Percentiles rank a stretch among this genome's conserved stretches.
These are phyloP conservation scores for Philaenus spumarius DNA, from an alignment of 1,140 invertebrate genomes.

Conservation along the genomic window DNA sequence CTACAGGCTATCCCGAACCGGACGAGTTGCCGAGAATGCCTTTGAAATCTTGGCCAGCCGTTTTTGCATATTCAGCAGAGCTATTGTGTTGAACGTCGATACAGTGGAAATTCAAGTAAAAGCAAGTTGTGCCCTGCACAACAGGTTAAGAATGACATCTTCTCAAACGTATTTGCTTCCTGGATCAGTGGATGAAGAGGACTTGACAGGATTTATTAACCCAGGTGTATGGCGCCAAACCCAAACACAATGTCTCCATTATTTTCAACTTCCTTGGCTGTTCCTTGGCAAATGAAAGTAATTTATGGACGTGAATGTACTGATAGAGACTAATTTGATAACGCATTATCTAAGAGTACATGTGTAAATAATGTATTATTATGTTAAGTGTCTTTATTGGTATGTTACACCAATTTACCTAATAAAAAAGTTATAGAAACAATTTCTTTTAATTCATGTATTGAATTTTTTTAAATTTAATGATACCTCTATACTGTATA, in stretches of 20 bases:
- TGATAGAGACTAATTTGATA: slow-evolving; percentile 1
- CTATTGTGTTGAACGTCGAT: neutral
- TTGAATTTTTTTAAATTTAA: too few relatives aligned
- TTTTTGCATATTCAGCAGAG: neutral
- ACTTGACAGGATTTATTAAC: too few relatives aligned
- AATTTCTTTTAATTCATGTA: too few relatives aligned
- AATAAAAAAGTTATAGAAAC: neutral
- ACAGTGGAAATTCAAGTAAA: neutral
- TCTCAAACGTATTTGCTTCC: neutral
- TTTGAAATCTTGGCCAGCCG: slow-evolving; percentile 40
- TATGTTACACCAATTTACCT: too few relatives aligned
- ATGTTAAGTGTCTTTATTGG: too few relatives aligned
- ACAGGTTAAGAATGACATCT: slow-evolving; percentile 12
- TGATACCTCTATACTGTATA: too few relatives aligned
- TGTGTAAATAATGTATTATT: too few relatives aligned
- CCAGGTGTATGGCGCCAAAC: neutral
- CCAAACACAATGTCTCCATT: neutral
- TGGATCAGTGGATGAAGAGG: slow-evolving; percentile 1
- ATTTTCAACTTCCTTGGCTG: slow-evolving; percentile 4
- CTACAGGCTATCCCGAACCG: slow-evolving; percentile 31
- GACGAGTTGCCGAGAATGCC: slow-evolving; percentile 38
- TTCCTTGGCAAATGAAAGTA: slow-evolving; percentile 2
- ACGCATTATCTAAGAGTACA: too few relatives aligned
- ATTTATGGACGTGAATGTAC: neutral
- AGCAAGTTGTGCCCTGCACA: slow-evolving; percentile 5